A percentile compares a stretch with the other conserved stretches of the same genome.
These are phyloP conservation scores for Lepilemur septentrionalis DNA, from an alignment of 2,797 vertebrate species.

Conservation along the genomic window DNA sequence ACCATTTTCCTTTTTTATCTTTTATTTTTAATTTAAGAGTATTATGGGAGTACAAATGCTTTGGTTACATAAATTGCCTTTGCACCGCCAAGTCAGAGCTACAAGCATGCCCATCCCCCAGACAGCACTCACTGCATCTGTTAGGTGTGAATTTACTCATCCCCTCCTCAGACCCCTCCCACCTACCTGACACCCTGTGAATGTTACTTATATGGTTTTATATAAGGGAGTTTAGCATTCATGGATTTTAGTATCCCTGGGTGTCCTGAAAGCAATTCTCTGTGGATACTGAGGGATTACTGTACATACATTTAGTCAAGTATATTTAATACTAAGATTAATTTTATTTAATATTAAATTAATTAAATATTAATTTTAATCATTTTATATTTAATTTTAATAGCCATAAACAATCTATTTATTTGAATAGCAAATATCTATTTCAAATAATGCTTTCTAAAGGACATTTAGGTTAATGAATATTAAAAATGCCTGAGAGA, in stretches of 20 bases:
- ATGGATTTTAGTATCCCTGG: neutral
- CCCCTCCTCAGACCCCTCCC: too few species aligned
- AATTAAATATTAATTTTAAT: conserved; percentile 27
- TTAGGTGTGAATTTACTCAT: too few species aligned
- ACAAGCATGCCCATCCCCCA: too few species aligned
- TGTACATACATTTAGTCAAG: neutral
- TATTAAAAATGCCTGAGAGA: neutral
- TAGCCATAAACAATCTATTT: conserved; percentile 15
- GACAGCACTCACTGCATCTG: too few species aligned
- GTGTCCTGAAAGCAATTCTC: neutral
- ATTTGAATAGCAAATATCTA: neutral
- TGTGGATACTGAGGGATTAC: neutral
- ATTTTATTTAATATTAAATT: neutral
- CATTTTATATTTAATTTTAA: conserved; percentile 10
- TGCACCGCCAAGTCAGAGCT: too few species aligned
- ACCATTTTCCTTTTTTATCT: neutral
- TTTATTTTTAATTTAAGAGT: too few species aligned
- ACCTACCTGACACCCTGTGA: too few species aligned
- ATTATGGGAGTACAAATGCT: too few species aligned
- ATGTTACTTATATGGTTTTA: neutral
- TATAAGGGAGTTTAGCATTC: neutral
- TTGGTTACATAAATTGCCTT: too few species aligned
- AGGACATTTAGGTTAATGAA: neutral
- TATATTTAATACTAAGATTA: neutral
- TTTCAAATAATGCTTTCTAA: conserved; percentile 22